Evolutionary conservation across 2,797 vertebrate genomes (phyloP), one percentile per base, ranked within the genome.

Genomic region (Thripadectes ignobilis): DNA sequence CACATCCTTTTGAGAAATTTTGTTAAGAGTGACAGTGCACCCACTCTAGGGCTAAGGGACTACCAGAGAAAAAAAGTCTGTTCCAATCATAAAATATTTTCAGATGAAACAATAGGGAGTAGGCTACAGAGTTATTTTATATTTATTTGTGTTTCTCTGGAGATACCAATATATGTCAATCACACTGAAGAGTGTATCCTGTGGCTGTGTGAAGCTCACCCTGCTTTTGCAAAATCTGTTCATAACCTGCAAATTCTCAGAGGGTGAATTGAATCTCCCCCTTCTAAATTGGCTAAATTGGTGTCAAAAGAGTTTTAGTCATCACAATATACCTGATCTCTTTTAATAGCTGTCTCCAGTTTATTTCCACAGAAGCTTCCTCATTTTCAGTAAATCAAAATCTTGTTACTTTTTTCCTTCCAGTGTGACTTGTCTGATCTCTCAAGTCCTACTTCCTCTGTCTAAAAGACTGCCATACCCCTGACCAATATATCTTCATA

Each of bases 11-110:
- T 89, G 54, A 89, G 82, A 93, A 88, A 93, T 93, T 89, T 89
- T 90, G 52, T 87, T 94, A 92, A 93, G 88, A 93, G 46, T 32
- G 39, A 93, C 87, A 92, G 67, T 83, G 75, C 58, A 87, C 74
- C 32, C 65, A 87, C 66, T 94, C 83, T 88, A 21, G 41, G 63
- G 69, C 93, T 93, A 78, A 89, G 43, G 13, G 19, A 79, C 41
- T 91, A 54, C 54, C 84, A 65, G 55, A 26, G n/a, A 86, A 92
- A 89, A 89, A 88, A 91, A 7, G n/a, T 38, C 49, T 72, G 21
- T 91, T 96, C 92, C 74, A 87, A 85, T 83, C 54, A 88, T 52
- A 94, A 95, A 96, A 95, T 93, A 94, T 94, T 97, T 95, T 96
- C 61, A 89, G 61, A 95, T 85, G 93, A 88, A 67, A 74, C 39